Evolutionary conservation across 1,140 invertebrate species (phyloP).

Genomic region (Venturia canescens): DNA sequence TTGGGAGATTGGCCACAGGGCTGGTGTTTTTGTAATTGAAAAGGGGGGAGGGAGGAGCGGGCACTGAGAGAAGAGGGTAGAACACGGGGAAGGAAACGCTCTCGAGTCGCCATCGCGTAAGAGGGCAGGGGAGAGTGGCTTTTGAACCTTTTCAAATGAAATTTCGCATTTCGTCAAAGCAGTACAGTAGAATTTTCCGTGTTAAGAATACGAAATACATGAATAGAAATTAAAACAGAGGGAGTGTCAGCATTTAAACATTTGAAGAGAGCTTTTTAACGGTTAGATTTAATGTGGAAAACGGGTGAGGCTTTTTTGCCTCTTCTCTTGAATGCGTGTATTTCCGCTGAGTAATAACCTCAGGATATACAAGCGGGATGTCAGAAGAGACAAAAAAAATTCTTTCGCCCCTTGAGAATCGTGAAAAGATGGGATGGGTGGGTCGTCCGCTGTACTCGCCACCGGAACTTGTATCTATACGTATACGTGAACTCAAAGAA

Average conservation of each 20-base stretch:
- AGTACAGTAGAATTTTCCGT: no score
- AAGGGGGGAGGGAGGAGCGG: no score
- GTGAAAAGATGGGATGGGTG: not conserved
- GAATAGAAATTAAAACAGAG: no score
- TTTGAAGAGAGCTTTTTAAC: not conserved
- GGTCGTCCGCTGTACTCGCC: not conserved
- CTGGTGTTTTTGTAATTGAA: no score
- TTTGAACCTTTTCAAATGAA: no score
- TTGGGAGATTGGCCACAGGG: no score
- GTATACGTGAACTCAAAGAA: not conserved
- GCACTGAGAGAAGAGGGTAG: no score
- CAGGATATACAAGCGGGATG: constrained; percentile 2
- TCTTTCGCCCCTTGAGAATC: not conserved
- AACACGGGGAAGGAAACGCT: no score
- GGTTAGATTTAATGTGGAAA: not conserved
- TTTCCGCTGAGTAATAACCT: constrained; percentile 12
- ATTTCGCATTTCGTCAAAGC: no score
- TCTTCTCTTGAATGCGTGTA: not conserved
- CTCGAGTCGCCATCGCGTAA: no score
- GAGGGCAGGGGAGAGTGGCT: no score
- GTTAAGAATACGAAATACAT: no score
- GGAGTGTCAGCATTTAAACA: not conserved
- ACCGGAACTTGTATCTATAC: constrained; percentile 18
- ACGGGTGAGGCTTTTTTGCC: not conserved
- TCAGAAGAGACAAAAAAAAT: constrained; percentile 9